Evolutionary conservation across 2,888 invertebrate species (phyloP), one percentile per base, ranked within the genome.

Genomic region (Drosophila vallismaia): DNA sequence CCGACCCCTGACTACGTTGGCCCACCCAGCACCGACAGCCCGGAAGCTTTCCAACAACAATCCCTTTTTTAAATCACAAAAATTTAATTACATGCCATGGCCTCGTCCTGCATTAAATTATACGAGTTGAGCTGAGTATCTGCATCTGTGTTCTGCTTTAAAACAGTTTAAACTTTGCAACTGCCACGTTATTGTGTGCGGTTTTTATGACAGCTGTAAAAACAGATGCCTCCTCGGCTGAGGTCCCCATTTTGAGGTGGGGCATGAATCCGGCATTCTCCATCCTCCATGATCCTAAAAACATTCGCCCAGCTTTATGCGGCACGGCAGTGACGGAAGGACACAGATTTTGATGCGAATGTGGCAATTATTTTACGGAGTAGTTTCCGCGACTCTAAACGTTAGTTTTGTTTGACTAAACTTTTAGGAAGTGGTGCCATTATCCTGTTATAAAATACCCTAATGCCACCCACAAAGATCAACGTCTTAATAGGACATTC

Each of bases 201-300:
- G 69, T 66, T 87, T 73, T 87, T 78, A 87, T 74, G 82, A 63
- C 73, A 78, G 82, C 76, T 85, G 82, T 85, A 76, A 85, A 87
- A 87, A 70, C 82, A 81, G 85, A 82, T 78, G 79, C 74, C 77
- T 51, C 50, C 77, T 51, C 50, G 31, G 19, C 24, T 31, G 28
- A 10, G 62, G 12, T 26, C 19, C 50, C 19, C 64, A 45, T 66
- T 67, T 60, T 7, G 62, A 62, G 60, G 60, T 62, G 50, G 10
- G 12, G 19, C 40, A 19, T 42, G 40, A n/a, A 14, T 19, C 19
- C 19, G 19, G 55, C 9, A 14, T n/a, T 36, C 46, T 56, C 14
- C 42, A 6, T 28, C 6, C 28, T 48, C 14, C 33, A 29, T 48
- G 50, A 40, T 49, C 38, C 72, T 62, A 52, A 73, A 71, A 71